Evolutionary conservation across 2,888 invertebrate species (phyloP), one percentile per base, ranked within the genome.

Genomic region (Parapristionchus giblindavisi): DNA sequence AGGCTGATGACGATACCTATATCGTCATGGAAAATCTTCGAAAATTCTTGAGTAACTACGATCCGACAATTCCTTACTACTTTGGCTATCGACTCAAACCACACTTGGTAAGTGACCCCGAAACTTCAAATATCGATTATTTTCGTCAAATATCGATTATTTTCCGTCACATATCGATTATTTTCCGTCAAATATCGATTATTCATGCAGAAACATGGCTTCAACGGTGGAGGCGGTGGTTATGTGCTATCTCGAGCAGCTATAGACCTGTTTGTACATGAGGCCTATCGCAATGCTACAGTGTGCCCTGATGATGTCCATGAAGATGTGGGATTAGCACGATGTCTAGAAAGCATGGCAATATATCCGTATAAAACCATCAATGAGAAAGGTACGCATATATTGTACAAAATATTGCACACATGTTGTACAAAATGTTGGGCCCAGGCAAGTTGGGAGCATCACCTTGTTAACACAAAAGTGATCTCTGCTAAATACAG

Each of bases 1-100:
- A 84, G 82, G 84, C 84, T 11, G 84, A 85, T 65, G 85, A 85
- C 68, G 85, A 85, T 75, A 81, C 85, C 1, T 85, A 81, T 68
- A 77, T 85, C 14, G 76, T 85, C 21, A 78, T 83, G 21, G 85
- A 84, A 43, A 81, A 85, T 60, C 75, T 85, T 58, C 71, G 74
- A 36, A 43, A 63, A 3, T 84, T 77, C 43, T 74, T 85, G 3
- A 34, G 76, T 0, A 80, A 77, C 5, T 66, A 83, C 17, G 77
- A 85, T 71, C 78, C 82, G 0, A 43, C 74, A 4, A 75, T 79
- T 48, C 82, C 84, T 0, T 77, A 81, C 54, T 85, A 80, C 77
- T 54, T 82, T 11, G 85, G 85, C 14, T 84, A 80, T 71, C 75
- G 76, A 14, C 60, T 84, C 75, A 82, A 83, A 38, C 82, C 83